Conservation (phyloP, 2,888 invertebrate species). For the Limnephilus rhombicus region DNA sequence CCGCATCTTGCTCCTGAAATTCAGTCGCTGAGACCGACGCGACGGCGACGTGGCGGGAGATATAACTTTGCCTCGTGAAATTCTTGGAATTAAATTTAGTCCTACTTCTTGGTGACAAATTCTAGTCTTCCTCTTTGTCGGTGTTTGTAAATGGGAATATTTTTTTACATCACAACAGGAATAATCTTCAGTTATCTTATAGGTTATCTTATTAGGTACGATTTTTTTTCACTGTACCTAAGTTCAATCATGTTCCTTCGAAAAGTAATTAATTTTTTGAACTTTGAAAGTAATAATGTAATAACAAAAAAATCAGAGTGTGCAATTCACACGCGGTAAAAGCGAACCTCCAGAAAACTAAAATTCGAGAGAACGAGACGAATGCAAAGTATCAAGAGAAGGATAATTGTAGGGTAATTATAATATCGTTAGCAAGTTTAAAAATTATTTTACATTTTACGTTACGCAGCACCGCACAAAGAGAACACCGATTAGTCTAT, state of each 20-base stretch:
- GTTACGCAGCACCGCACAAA: no score
- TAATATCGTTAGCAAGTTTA: no score
- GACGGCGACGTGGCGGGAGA: background rate
- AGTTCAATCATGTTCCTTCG: background rate
- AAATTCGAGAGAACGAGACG: no score
- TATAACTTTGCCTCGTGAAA: background rate
- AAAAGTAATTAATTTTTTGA: background rate
- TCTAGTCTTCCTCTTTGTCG: background rate
- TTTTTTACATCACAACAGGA: background rate
- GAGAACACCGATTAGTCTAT: no score
- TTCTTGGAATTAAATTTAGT: background rate
- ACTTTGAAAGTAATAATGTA: background rate
- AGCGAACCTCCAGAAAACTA: no score
- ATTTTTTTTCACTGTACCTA: no score
- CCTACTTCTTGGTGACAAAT: background rate
- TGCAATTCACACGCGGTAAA: no score
- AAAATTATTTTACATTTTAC: no score
- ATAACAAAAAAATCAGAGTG: background rate
- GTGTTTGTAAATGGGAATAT: background rate
- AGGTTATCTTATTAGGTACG: no score
- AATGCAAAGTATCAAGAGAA: no score
- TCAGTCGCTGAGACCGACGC: background rate
- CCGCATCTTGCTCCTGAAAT: constrained; percentile 11
- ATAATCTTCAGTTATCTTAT: no score
- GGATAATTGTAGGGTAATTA: no score